Percentiles rank a stretch among this genome's conserved stretches.
These are phyloP conservation scores for Limonius californicus DNA, from an alignment of 1,140 invertebrate species.

Conservation along the genomic window DNA sequence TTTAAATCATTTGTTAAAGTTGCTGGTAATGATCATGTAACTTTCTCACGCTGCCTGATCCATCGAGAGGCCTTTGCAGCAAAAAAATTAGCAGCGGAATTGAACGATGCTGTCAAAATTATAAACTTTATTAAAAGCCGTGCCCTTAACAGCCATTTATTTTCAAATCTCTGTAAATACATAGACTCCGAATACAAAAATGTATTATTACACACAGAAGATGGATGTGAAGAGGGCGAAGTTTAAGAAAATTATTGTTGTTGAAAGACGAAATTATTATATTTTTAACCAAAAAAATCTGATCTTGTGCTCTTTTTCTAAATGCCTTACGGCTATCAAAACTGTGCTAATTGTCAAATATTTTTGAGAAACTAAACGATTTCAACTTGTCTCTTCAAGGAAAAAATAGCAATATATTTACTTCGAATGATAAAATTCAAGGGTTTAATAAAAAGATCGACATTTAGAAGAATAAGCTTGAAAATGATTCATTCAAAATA, in stretches of 20 bases:
- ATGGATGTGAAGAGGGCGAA: slow-evolving; percentile 1
- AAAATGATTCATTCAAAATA: not conserved
- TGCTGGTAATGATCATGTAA: slow-evolving; percentile 33
- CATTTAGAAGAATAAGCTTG: not conserved
- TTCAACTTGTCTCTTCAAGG: too few species aligned
- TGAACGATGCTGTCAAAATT: slow-evolving; percentile 28
- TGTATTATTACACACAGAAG: slow-evolving; percentile 25
- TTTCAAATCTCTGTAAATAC: slow-evolving; percentile 29
- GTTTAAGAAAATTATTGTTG: too few species aligned
- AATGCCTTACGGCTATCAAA: not conserved
- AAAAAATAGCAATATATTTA: too few species aligned
- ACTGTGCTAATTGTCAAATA: too few species aligned
- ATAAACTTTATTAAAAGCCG: too few species aligned
- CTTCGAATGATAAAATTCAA: too few species aligned
- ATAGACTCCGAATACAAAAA: too few species aligned
- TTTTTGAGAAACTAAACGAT: too few species aligned
- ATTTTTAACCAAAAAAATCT: slow-evolving; percentile 6
- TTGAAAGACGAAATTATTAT: slow-evolving; percentile 4
- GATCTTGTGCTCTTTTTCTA: slow-evolving; percentile 1
- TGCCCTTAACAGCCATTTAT: too few species aligned
- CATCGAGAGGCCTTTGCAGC: slow-evolving; percentile 30
- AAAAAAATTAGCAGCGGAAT: slow-evolving; percentile 29
- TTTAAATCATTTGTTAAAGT: too few species aligned
- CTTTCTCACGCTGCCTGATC: slow-evolving; percentile 28
- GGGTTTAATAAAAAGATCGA: not conserved